Percentiles rank a stretch among this genome's conserved stretches.
Conservation (phyloP, 2,113 vertebrate genomes). For the Cyprinus carpio region DNA sequence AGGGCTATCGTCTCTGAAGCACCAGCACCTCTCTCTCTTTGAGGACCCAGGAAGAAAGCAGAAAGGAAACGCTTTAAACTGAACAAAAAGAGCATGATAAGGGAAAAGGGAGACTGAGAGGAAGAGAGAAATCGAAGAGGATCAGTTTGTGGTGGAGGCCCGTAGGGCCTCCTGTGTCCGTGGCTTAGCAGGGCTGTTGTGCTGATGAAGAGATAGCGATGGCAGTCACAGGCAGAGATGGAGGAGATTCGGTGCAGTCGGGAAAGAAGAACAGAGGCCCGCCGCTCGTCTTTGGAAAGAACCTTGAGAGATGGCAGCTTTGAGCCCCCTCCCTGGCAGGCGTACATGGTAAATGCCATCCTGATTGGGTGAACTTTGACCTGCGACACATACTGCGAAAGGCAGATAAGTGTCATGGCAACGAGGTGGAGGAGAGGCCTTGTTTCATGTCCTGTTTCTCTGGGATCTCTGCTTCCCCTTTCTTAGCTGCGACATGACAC, state of each 20-base stretch:
- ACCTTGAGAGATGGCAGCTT: conserved; percentile 81
- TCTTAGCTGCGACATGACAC: not conserved
- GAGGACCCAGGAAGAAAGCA: conserved; percentile 60
- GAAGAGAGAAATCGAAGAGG: conserved; percentile 75
- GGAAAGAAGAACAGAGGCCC: conserved; percentile 59
- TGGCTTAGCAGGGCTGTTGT: conserved; percentile 56
- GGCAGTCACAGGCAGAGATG: conserved; percentile 29
- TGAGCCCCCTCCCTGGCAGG: conserved; percentile 47
- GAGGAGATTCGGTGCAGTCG: too few species aligned
- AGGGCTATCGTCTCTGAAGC: conserved; percentile 73
- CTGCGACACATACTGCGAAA: conserved; percentile 62
- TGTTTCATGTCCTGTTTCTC: conserved; percentile 34
- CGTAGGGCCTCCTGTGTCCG: conserved; percentile 62
- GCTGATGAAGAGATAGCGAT: conserved; percentile 57
- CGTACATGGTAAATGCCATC: conserved; percentile 73
- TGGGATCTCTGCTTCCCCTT: conserved; percentile 15
- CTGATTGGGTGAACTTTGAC: conserved; percentile 74
- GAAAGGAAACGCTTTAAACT: conserved; percentile 62
- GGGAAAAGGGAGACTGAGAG: conserved; percentile 12
- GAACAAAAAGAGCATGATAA: conserved; percentile 52
- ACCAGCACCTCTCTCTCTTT: conserved; percentile 65
- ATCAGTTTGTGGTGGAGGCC: conserved; percentile 69
- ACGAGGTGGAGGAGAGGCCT: conserved; percentile 57
- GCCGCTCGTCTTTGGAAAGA: conserved; percentile 73
- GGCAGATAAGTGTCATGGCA: conserved; percentile 78